phyloP scores from a whole-genome alignment of 1,140 invertebrate genomes.

The Bradynema listronoti region DNA sequence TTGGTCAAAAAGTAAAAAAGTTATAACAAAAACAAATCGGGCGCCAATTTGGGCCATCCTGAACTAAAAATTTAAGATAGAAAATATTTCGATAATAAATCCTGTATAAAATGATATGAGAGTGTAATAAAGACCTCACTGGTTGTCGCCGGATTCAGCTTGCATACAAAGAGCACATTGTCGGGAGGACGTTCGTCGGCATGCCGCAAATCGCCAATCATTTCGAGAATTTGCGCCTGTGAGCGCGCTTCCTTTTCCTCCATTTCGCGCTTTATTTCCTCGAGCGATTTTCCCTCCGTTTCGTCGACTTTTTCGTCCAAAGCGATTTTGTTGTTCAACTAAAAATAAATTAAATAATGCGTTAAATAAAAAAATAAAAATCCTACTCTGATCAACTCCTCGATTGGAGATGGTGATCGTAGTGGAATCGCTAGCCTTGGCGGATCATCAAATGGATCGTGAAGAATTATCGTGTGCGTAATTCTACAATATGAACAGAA shows the following conservation, averaged over 20 bases:
- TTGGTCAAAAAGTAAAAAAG: no score
- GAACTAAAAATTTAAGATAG: not conserved
- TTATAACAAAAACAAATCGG: no score
- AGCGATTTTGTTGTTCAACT: constrained; percentile 73
- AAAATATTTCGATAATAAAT: no score
- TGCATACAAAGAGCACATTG: constrained; percentile 98
- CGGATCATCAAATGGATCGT: constrained; percentile 91
- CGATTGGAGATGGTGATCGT: constrained; percentile 77
- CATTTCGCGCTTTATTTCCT: constrained; percentile 79
- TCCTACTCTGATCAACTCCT: constrained; percentile 67
- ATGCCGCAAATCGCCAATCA: constrained; percentile 93
- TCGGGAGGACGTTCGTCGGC: constrained; percentile 94
- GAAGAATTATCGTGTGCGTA: constrained; percentile 88
- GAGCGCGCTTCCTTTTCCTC: constrained; percentile 88
- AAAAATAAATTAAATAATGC: constrained; percentile 5
- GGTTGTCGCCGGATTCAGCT: constrained; percentile 96
- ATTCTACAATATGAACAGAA: no score
- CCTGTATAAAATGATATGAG: no score
- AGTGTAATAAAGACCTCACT: constrained; percentile 77
- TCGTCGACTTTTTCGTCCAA: constrained; percentile 92
- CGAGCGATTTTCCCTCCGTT: constrained; percentile 71
- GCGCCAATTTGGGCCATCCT: no score
- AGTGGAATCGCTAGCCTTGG: constrained; percentile 70
- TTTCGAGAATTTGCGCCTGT: constrained; percentile 91
- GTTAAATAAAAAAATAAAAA: constrained; percentile 5